These are phyloP conservation scores for Dasyurus viverrinus DNA, from an alignment of 2,113 vertebrate species.

Conservation along the genomic window DNA sequence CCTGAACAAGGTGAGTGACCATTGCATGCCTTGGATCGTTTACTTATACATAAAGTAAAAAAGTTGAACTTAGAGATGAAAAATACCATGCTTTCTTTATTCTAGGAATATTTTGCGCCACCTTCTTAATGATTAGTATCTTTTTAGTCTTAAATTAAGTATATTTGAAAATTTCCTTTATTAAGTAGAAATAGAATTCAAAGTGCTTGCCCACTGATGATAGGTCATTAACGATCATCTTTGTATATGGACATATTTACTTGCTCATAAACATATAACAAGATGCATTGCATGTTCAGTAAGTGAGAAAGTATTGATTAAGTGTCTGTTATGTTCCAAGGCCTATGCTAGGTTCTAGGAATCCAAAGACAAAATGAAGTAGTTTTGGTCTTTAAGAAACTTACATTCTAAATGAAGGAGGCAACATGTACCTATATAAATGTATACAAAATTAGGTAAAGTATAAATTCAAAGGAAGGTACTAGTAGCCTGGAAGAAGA, in stretches of 20 bases:
- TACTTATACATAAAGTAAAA: neutral
- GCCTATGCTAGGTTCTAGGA: neutral
- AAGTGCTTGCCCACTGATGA: neutral
- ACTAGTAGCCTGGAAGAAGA: neutral
- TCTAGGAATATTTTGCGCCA: neutral
- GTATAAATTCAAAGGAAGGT: neutral
- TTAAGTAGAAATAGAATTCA: neutral
- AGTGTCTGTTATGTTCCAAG: neutral
- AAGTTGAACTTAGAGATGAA: neutral
- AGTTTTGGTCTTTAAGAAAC: neutral
- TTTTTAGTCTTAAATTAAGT: neutral
- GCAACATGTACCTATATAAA: neutral
- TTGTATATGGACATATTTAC: neutral
- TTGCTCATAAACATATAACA: neutral
- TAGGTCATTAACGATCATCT: neutral
- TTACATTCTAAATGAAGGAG: neutral
- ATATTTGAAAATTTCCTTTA: neutral
- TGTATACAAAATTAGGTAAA: neutral
- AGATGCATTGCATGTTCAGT: neutral
- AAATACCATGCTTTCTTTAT: neutral
- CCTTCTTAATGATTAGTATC: neutral
- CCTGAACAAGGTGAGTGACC: neutral
- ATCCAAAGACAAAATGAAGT: neutral
- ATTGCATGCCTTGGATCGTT: neutral
- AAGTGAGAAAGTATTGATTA: neutral